Base-by-base conservation (phyloP, 2,797 vertebrate species). In the Lates japonicus region DNA sequence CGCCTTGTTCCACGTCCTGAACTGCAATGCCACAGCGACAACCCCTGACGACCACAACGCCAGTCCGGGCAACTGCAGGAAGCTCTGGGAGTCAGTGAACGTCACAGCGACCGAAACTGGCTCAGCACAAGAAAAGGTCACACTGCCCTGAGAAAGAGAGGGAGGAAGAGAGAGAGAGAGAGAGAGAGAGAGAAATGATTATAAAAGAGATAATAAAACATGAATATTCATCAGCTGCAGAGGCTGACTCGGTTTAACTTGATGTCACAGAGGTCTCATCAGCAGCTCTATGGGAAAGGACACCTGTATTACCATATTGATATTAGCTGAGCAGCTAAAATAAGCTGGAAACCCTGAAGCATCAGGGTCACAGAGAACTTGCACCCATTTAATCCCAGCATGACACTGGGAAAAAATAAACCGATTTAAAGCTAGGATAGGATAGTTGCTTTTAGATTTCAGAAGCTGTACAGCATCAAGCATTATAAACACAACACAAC, bases 91-190 rank as follows among this genome's bases (percentile, higher is more conserved):
- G 71, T 92, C 95, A 5, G 94, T 84, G 88, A 98, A 98, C 54
- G 97, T 98, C 87, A 97, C 95, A 3, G 97, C 95, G 12, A 97
- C 94, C n/a, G 96, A 95, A 48, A 95, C 95, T 42, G 96, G 94
- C 88, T 98, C 97, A 0, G 95, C 94, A 87, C 97, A 98, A 76
- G 96, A 96, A 94, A 98, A 98, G 78, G 97, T 98, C 90, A 98
- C 96, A 2, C 97, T 98, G 67, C 97, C 97, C 97, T 98, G 92
- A 83, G 81, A 61, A 42, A 55, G 25, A 83, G 33, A 71, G n/a
- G 20, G 37, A 12, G 59, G 22, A 31, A 44, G 1, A 85, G 93
- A 92, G 39, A 73, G 33, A 16, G 42, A 85, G 93, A 92, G 39
- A 73, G 33, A 16, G 42, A 68, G 22, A 35, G 3, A 87, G 90